Evolutionary conservation across 2,797 vertebrate genomes (phyloP).

Genomic region (Rhinella marina): DNA sequence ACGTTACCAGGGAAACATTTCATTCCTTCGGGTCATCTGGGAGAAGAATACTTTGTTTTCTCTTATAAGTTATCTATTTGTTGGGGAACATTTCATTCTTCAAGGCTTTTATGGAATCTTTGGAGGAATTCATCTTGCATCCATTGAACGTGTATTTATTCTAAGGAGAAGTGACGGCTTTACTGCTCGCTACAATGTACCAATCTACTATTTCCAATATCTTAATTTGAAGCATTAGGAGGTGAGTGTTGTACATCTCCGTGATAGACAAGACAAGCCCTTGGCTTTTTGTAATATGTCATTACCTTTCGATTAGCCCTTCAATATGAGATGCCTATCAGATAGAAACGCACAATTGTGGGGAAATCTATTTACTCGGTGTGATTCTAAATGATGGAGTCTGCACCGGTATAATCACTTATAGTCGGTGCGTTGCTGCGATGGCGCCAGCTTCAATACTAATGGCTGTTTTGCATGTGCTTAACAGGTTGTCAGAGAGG

Average conservation of each 20-base stretch:
- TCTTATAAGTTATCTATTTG: slow-evolving; percentile 13
- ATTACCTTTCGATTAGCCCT: slow-evolving; percentile 4
- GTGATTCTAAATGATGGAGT: slow-evolving; percentile 37
- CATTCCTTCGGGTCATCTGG: slow-evolving; percentile 11
- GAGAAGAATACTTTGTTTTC: slow-evolving; percentile 46
- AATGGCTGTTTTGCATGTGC: slow-evolving; percentile 14
- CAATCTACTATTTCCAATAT: slow-evolving; percentile 41
- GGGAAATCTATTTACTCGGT: slow-evolving; percentile 25
- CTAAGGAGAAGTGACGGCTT: slow-evolving; percentile 17
- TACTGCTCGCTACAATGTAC: slow-evolving; percentile 19
- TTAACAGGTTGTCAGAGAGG: slow-evolving; percentile 8
- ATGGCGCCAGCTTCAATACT: not conserved
- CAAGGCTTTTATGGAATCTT: slow-evolving; percentile 49
- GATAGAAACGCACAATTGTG: not conserved
- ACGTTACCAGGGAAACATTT: slow-evolving; percentile 15
- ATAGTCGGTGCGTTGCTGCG: not conserved
- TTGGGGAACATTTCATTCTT: slow-evolving; percentile 20
- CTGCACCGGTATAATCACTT: slow-evolving; percentile 14
- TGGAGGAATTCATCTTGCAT: slow-evolving; percentile 40
- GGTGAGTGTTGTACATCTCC: not conserved
- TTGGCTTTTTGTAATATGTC: not conserved
- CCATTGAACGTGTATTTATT: slow-evolving; percentile 54
- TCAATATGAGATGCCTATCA: not conserved
- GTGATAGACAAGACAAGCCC: not conserved
- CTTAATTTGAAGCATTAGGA: slow-evolving; percentile 16